These are phyloP conservation scores for Amphimallon solstitiale DNA, from an alignment of 2,888 invertebrate genomes.

Conservation along the genomic window DNA sequence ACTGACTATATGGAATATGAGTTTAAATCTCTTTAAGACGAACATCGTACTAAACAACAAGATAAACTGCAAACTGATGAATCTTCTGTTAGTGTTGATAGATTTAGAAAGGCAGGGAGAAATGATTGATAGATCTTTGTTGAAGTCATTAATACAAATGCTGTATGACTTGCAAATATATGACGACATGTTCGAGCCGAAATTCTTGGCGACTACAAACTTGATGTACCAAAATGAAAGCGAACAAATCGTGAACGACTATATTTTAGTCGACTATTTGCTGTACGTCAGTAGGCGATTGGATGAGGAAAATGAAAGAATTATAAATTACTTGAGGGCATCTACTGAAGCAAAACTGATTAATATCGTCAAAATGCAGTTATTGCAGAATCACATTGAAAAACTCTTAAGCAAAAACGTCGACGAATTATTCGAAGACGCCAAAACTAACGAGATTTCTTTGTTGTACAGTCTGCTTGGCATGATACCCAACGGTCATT, in stretches of 20 bases:
- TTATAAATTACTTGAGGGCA: constrained; percentile 89
- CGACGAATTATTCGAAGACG: constrained; percentile 86
- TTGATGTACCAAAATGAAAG: constrained; percentile 91
- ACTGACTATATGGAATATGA: constrained; percentile 96
- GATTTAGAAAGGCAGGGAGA: constrained; percentile 91
- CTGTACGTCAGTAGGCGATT: constrained; percentile 91
- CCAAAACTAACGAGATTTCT: constrained; percentile 84
- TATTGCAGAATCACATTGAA: constrained; percentile 87
- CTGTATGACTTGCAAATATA: constrained; percentile 93
- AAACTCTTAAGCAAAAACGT: constrained; percentile 90
- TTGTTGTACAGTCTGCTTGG: constrained; percentile 86
- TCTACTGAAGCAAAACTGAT: constrained; percentile 86
- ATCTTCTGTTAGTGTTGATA: constrained; percentile 88
- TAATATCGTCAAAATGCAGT: constrained; percentile 88
- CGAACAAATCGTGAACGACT: constrained; percentile 84
- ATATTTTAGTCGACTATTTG: constrained; percentile 79
- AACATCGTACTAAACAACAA: constrained; percentile 87
- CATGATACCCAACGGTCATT: constrained; percentile 87
- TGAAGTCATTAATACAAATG: constrained; percentile 94
- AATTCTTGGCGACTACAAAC: constrained; percentile 89
- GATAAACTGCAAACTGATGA: constrained; percentile 87
- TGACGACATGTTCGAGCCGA: constrained; percentile 83
- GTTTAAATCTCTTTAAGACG: constrained; percentile 88
- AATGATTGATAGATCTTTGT: constrained; percentile 84
- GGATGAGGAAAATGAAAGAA: constrained; percentile 88